Percentiles rank a stretch among this genome's conserved stretches.
These are phyloP conservation scores for Microctonus aethiopoides DNA, from an alignment of 2,888 invertebrate genomes.

Conservation along the genomic window DNA sequence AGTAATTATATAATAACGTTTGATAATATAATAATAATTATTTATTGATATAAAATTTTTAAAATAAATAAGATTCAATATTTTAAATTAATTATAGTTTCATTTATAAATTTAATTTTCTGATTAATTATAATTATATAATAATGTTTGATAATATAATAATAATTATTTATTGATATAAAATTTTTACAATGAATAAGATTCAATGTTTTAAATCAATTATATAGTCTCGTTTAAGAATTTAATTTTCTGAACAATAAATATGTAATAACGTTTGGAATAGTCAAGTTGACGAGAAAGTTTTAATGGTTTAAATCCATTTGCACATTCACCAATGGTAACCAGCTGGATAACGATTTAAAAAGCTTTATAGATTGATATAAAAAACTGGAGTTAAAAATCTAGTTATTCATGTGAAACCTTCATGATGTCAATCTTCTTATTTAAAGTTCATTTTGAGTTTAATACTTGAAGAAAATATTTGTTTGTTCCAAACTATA, in stretches of 20 bases:
- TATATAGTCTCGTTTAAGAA: background rate
- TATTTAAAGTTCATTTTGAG: background rate
- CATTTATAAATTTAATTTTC: background rate
- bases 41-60: too few species aligned
- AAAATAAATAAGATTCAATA: too few species aligned
- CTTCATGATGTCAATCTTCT: background rate
- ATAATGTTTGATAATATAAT: too few species aligned
- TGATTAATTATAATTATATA: background rate
- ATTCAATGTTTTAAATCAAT: too few species aligned
- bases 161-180: too few species aligned
- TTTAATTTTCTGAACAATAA: background rate
- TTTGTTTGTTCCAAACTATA: background rate
- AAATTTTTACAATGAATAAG: too few species aligned
- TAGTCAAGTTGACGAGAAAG: background rate
- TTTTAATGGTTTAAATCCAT: background rate
- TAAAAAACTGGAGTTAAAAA: background rate
- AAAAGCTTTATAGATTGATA: background rate
- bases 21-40: too few species aligned
- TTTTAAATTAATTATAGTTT: too few species aligned
- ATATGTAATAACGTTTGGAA: background rate
- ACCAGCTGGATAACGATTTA: background rate
- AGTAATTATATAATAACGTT: too few species aligned
- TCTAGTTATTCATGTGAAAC: background rate
- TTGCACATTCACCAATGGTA: background rate
- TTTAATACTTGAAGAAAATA: background rate